Evolutionary conservation across 92 coral and sea anemone species (phyloP), one percentile per base, ranked within the genome.

Genomic region (Parazoanthus darwini): DNA sequence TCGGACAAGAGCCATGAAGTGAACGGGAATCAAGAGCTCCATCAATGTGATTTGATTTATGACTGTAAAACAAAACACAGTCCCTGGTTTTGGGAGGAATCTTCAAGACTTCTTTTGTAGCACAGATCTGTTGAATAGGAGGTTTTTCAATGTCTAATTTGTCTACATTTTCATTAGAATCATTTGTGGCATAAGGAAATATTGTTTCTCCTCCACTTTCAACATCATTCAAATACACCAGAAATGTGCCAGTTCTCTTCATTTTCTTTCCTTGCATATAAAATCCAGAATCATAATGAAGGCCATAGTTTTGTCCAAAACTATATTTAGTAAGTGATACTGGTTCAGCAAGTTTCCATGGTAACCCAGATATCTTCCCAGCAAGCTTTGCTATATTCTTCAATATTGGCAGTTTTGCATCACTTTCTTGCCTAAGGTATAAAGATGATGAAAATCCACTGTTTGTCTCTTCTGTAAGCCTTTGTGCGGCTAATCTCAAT

Each of bases 1-100:
- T 91, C 6, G 94, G 96, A 58, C 94, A 93, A 42, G 96, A 93
- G 10, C 96, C 96, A 88, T 93, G 96, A 73, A 93, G 73, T 7
- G 96, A 89, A 56, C 88, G 44, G 29, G 90, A 89, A 88, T 93
- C 92, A 59, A 88, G 88, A 16, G 66, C 93, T 79, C 87, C 91
- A 39, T 59, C 91, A 65, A 77, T 70, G 14, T 89, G 88, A 37
- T 70, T 76, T 0, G 77, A n/a, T 13, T 86, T 29, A 82, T 93
- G 92, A 63, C 88, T 93, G 37, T 81, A 92, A 88, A 93, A 93
- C 77, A 93, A 78, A 46, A 93, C 23, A 46, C 96, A 92, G 3
- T 90, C 72, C 8, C 87, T 82, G 59, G 90, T 91, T 81, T 80
- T 77, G 0, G 96, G 94, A 35, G 90, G 29, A 86, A 93, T 87